These are phyloP conservation scores for Anhinga anhinga DNA, from an alignment of 2,113 vertebrate species.

Conservation along the genomic window DNA sequence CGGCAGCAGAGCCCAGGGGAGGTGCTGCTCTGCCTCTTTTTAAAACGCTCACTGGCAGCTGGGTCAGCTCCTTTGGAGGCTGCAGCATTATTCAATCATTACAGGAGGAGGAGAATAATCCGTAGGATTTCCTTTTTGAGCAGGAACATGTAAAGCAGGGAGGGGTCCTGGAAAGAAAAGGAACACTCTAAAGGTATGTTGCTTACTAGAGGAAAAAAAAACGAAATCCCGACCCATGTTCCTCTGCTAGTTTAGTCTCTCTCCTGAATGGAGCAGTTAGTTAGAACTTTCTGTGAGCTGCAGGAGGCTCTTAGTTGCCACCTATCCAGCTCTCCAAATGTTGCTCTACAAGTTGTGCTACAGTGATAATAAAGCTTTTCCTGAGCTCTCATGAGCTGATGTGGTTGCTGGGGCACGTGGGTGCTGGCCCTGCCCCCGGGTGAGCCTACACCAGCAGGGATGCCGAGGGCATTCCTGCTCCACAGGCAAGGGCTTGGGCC, in stretches of 20 bases:
- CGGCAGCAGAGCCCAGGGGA: not conserved
- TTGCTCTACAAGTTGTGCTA: not conserved
- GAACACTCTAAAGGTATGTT: not conserved
- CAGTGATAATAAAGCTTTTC: not conserved
- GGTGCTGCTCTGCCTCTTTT: not conserved
- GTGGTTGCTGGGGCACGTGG: rapidly evolving
- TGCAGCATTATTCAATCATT: not conserved
- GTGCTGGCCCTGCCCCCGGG: not conserved
- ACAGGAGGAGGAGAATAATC: not conserved
- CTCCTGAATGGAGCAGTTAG: not conserved
- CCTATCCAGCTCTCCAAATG: not conserved
- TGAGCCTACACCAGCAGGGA: not conserved
- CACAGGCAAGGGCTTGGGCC: not conserved
- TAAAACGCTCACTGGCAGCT: not conserved
- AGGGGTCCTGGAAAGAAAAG: not conserved
- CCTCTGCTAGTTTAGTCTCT: not conserved
- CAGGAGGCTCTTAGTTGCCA: not conserved
- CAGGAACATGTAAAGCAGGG: not conserved
- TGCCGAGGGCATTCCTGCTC: not conserved
- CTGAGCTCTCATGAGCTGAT: not conserved
- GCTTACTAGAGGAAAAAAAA: not conserved
- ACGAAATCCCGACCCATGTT: not conserved
- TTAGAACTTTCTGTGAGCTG: not conserved
- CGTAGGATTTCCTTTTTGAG: not conserved
- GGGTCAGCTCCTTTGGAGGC: not conserved